These are phyloP conservation scores for Pachydiplax longipennis DNA, from an alignment of 2,888 invertebrate species.

Conservation along the genomic window DNA sequence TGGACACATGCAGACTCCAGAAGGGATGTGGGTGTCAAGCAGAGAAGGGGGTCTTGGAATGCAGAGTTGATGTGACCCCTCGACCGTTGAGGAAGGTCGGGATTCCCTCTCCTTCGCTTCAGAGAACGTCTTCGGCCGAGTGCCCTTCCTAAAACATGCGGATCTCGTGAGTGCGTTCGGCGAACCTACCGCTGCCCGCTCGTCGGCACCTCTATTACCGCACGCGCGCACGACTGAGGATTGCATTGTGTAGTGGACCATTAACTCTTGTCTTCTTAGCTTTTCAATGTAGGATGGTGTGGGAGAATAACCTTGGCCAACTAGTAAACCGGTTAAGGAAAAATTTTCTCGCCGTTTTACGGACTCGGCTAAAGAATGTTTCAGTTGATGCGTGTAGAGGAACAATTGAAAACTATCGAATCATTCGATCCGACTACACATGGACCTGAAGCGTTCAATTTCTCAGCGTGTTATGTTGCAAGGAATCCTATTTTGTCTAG, in stretches of 20 bases:
- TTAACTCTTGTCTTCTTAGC: neutral
- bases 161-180: neutral
- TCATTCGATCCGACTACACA: too few species aligned
- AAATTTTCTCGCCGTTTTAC: too few species aligned
- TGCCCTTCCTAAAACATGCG: neutral
- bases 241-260: neutral
- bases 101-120: neutral
- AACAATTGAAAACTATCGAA: too few species aligned
- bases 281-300: too few species aligned
- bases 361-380: too few species aligned
- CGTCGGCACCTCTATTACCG: neutral
- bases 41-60: neutral
- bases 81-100: slow-evolving; percentile 1
- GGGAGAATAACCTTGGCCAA: too few species aligned
- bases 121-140: neutral
- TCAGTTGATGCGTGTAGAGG: too few species aligned
- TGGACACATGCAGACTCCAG: neutral
- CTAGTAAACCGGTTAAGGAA: too few species aligned
- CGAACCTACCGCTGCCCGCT: neutral
- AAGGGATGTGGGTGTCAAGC: neutral
- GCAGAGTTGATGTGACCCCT: neutral
- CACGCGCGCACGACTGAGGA: neutral
- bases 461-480: too few species aligned
- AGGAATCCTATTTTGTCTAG: too few species aligned
- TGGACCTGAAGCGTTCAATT: too few species aligned